A percentile compares a stretch with the other conserved stretches of the same genome.
Conservation (phyloP, 53 echinoderm and acorn worm genomes). For the Mesocentrotus franciscanus region DNA sequence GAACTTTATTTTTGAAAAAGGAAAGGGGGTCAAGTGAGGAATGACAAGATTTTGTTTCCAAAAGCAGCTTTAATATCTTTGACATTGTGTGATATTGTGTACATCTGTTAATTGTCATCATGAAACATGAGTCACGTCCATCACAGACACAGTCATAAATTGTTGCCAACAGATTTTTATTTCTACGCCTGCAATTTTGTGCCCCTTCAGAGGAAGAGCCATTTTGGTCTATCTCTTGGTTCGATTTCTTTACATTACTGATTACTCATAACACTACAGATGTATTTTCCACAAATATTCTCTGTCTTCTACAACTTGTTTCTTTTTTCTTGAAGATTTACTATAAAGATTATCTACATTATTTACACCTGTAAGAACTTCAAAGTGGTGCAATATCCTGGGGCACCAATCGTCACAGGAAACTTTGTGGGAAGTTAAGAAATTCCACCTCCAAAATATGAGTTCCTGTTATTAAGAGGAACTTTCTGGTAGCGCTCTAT, state of each 20-base stretch:
- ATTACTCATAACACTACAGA: background rate
- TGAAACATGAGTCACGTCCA: constrained; percentile 15
- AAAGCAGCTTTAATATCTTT: constrained; percentile 10
- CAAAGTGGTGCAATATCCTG: background rate
- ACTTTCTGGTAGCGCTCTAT: background rate
- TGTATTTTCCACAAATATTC: background rate
- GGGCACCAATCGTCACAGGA: background rate
- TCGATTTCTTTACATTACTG: background rate
- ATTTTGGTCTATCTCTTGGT: background rate
- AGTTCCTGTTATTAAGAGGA: background rate
- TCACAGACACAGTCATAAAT: background rate
- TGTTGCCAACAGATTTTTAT: constrained; percentile 9
- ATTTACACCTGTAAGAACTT: background rate
- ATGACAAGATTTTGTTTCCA: background rate
- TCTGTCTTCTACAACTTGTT: background rate
- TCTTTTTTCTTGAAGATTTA: too few species aligned
- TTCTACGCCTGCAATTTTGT: background rate
- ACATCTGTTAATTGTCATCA: constrained; percentile 43
- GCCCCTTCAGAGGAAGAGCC: background rate
- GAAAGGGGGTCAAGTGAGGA: background rate
- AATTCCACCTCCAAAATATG: background rate
- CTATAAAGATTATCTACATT: too few species aligned
- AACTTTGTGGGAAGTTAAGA: background rate
- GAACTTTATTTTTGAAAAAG: background rate
- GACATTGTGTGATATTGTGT: background rate